These are phyloP conservation scores for Apis dorsata DNA, from an alignment of 1,140 invertebrate genomes.

Conservation along the genomic window DNA sequence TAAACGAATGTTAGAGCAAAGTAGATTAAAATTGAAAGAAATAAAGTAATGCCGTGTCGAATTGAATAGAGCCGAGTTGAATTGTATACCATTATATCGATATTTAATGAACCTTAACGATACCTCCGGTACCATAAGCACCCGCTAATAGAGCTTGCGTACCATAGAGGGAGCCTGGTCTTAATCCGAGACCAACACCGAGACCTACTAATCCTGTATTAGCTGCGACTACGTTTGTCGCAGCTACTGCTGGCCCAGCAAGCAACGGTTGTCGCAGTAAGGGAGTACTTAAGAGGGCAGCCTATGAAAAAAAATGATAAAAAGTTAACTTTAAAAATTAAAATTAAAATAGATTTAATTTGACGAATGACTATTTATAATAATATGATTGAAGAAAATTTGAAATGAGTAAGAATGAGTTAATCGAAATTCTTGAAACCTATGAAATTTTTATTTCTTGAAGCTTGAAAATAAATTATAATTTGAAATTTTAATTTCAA, in stretches of 20 bases:
- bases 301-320: slow-evolving; percentile 8
- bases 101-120: slow-evolving; percentile 60
- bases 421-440: too few species aligned
- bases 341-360: too few species aligned
- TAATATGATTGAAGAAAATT: too few species aligned
- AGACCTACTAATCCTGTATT: slow-evolving; percentile 25
- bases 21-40: neutral
- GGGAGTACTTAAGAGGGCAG: slow-evolving; percentile 6
- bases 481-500: too few species aligned
- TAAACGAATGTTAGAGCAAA: neutral
- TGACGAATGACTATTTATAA: neutral
- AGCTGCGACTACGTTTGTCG: slow-evolving; percentile 34
- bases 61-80: neutral
- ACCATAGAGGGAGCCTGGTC: slow-evolving; percentile 56
- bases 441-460: too few species aligned
- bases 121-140: slow-evolving; percentile 52
- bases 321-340: too few species aligned
- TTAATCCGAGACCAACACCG: slow-evolving; percentile 45
- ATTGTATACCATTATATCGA: neutral
- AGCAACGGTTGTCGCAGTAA: slow-evolving; percentile 39
- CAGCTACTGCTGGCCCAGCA: slow-evolving; percentile 20
- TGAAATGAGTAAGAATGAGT: too few species aligned
- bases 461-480: too few species aligned
- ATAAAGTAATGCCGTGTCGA: neutral
- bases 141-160: slow-evolving; percentile 54